A percentile compares a stretch with the other conserved stretches of the same genome.
These are phyloP conservation scores for Rostratula benghalensis DNA, from an alignment of 2,113 vertebrate genomes.

Conservation along the genomic window DNA sequence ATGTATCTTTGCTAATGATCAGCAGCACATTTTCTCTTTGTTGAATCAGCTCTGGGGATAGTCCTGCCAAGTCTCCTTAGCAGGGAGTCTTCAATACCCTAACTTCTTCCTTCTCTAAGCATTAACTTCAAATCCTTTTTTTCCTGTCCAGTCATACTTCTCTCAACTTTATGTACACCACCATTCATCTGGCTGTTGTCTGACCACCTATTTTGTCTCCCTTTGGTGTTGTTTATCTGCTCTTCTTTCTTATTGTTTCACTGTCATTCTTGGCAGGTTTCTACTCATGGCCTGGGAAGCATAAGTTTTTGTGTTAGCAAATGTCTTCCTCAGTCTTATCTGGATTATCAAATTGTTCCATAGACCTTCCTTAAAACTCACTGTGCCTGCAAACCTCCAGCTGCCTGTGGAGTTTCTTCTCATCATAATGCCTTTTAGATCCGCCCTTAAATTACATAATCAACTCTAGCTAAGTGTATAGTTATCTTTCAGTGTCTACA, in stretches of 20 bases:
- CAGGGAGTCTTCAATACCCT: not conserved
- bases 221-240: not conserved
- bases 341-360: not conserved
- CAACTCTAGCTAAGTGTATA: not conserved
- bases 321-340: not conserved
- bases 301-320: not conserved
- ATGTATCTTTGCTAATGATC: not conserved
- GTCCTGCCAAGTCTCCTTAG: not conserved
- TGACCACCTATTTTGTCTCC: not conserved
- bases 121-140: constrained; percentile 27
- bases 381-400: not conserved
- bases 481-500: not conserved
- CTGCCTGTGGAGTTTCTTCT: not conserved
- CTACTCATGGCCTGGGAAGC: not conserved
- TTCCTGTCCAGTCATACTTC: not conserved
- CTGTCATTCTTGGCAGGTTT: not conserved
- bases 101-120: not conserved
- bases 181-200: not conserved
- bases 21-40: not conserved
- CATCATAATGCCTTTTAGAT: not conserved
- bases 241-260: not conserved
- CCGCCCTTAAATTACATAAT: not conserved
- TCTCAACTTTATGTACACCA: not conserved
- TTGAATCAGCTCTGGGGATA: not conserved
- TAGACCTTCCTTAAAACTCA: not conserved